A percentile compares a stretch with the other conserved stretches of the same genome.
These are phyloP conservation scores for Anniella stebbinsi DNA, from an alignment of 2,797 vertebrate genomes.

Conservation along the genomic window DNA sequence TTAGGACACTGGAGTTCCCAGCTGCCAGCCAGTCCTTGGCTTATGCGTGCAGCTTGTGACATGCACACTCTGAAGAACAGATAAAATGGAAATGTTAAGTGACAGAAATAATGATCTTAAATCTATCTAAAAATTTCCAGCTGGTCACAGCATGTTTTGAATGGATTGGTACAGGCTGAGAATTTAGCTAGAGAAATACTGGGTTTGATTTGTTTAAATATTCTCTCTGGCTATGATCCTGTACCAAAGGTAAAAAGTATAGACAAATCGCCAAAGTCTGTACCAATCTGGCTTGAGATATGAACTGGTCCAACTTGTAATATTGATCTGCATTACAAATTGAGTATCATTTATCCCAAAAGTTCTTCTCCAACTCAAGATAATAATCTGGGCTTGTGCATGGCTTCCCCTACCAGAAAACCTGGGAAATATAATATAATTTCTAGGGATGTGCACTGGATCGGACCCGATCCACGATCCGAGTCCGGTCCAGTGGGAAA, in stretches of 20 bases:
- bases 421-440: not conserved
- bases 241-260: not conserved
- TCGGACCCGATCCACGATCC: too few relatives aligned
- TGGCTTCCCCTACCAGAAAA: not conserved
- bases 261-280: not conserved
- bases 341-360: not conserved
- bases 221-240: not conserved
- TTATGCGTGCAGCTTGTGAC: slow-evolving; percentile 35
- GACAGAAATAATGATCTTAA: slow-evolving; percentile 49
- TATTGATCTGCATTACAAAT: not conserved
- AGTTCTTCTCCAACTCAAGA: not conserved
- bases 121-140: slow-evolving; percentile 38
- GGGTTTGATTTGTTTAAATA: not conserved
- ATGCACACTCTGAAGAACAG: not conserved
- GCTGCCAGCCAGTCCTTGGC: not conserved
- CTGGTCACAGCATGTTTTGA: slow-evolving; percentile 30
- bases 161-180: slow-evolving; percentile 16
- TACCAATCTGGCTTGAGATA: not conserved
- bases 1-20: slow-evolving; percentile 45
- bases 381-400: not conserved
- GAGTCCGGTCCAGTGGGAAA: too few relatives aligned
- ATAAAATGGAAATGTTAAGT: slow-evolving; percentile 43
- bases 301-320: not conserved
- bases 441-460: too few relatives aligned
- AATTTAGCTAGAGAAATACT: not conserved